Base-by-base conservation (phyloP, 1,140 invertebrate species). In the Sinella curviseta region DNA sequence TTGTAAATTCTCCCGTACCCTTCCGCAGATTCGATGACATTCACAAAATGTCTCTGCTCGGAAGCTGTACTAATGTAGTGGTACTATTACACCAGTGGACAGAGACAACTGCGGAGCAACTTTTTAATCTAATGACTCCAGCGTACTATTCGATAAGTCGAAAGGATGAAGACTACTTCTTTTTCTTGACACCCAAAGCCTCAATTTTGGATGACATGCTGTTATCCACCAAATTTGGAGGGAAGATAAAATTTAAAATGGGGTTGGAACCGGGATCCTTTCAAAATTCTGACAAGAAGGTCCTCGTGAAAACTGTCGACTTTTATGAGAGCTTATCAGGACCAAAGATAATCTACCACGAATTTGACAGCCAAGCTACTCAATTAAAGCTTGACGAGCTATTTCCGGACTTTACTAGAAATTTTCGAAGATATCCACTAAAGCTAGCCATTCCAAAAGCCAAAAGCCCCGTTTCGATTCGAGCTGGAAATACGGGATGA, bases 101-200 rank as follows among this genome's bases (percentile, higher is more conserved):
- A n/a, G n/a, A n/a, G n/a, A n/a, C n/a, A n/a, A n/a, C n/a, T n/a
- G n/a, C n/a, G n/a, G n/a, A n/a, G n/a, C n/a, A n/a, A n/a, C n/a
- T n/a, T n/a, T 74, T 74, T 31, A 31, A 74, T 20, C 17, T 36
- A 20, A 28, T 74, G 24, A 74, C 70, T 28, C 70, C 70, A 74
- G 2, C 8, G 17, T 74, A 74, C 34, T 2, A 2, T 4, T 36
- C 70, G 2, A 31, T 74, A 14, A 74, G 12, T 12, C 3, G 30
- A 31, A 74, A 74, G 24, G 70, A 74, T 33, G 70, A 74, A 33
- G 70, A 74, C 26, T 74, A 74, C 24, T 74, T 14, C 24, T 34
- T 74, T 24, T 74, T 74, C 31, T 8, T 74, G 24, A 12, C 16
- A 28, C 24, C 4, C 3, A 28, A 74, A 16, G 12, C 12, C 4